phyloP scores from a whole-genome alignment of 2,113 vertebrate species.

The Microtus ochrogaster region DNA sequence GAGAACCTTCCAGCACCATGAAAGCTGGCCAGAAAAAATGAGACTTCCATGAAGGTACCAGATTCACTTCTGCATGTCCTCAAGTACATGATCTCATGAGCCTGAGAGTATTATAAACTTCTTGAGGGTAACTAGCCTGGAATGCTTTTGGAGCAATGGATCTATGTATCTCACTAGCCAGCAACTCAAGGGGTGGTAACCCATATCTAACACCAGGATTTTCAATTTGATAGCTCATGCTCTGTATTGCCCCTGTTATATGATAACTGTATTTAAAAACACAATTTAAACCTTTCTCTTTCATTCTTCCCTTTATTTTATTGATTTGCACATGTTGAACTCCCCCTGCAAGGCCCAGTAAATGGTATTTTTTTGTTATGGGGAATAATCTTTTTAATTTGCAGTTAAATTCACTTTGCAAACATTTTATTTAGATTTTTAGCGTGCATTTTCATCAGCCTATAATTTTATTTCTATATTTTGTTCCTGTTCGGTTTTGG shows the following conservation, averaged over 20 bases:
- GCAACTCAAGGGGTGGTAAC: background rate
- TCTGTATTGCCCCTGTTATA: background rate
- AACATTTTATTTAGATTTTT: constrained; percentile 1
- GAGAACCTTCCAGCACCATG: background rate
- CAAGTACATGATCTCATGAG: background rate
- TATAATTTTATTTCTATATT: background rate
- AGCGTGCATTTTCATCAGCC: background rate
- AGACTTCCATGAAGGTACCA: background rate
- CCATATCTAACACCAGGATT: background rate
- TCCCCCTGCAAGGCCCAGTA: background rate
- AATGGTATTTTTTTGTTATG: background rate
- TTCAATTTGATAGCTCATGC: background rate
- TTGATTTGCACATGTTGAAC: background rate
- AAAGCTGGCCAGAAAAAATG: background rate
- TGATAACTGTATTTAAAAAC: background rate
- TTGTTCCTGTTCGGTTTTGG: background rate
- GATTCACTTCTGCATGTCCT: background rate
- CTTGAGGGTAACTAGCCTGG: background rate
- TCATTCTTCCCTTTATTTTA: background rate
- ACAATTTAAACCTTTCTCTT: background rate
- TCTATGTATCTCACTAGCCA: background rate
- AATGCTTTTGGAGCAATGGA: background rate
- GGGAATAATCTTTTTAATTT: background rate
- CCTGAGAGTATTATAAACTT: too few species aligned
- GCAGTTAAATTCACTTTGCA: background rate